Evolutionary conservation across 2,797 vertebrate genomes (phyloP).

Genomic region (Myotis daubentonii): DNA sequence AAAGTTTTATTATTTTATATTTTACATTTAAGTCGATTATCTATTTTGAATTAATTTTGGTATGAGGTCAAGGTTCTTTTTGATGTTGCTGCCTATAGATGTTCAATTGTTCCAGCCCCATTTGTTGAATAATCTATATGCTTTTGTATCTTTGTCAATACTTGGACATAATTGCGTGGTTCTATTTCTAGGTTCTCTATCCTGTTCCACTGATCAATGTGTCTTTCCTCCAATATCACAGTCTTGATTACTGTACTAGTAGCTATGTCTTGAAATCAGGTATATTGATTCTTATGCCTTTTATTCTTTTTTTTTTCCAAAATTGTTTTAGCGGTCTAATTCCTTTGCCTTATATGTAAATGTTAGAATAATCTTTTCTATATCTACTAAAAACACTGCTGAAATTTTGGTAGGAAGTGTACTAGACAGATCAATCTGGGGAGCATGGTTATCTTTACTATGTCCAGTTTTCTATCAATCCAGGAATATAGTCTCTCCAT

Average conservation of each 20-base stretch:
- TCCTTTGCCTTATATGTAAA: slow-evolving; percentile 28
- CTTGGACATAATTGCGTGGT: neutral
- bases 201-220: neutral
- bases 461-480: neutral
- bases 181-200: neutral
- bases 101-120: neutral
- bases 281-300: neutral
- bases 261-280: slow-evolving; percentile 18
- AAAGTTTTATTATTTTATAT: slow-evolving; percentile 28
- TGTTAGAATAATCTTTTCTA: slow-evolving; percentile 37
- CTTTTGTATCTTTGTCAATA: slow-evolving; percentile 26
- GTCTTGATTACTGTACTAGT: neutral
- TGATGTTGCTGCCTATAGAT: neutral
- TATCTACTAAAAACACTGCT: neutral
- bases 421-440: neutral
- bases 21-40: slow-evolving; percentile 38
- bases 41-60: slow-evolving; percentile 37
- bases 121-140: neutral
- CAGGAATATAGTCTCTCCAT: neutral
- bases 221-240: neutral
- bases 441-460: neutral
- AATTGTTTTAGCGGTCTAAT: slow-evolving; percentile 9
- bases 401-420: slow-evolving; percentile 45
- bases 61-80: neutral
- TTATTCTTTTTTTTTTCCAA: neutral